Conservation (phyloP, 2,888 invertebrate genomes). For the Eupeodes latifasciatus region DNA sequence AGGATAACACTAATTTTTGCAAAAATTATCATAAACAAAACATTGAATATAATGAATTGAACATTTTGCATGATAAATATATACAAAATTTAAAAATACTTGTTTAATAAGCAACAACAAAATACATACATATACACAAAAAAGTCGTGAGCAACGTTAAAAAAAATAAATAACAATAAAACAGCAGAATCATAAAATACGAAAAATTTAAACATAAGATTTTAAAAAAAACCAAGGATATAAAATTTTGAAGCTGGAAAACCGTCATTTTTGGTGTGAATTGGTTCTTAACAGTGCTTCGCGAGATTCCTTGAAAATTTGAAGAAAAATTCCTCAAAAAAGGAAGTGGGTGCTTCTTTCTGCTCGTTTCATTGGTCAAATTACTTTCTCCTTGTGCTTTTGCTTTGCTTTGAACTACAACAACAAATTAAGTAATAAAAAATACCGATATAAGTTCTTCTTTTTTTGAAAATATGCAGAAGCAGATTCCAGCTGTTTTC, state of each 20-base stretch:
- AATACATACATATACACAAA: background rate
- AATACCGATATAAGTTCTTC: background rate
- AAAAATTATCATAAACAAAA: background rate
- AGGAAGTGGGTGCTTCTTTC: background rate
- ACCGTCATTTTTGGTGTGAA: background rate
- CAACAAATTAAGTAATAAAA: background rate
- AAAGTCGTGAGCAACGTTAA: background rate
- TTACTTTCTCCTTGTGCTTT: slow-evolving; percentile 38
- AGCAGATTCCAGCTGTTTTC: slow-evolving; percentile 54
- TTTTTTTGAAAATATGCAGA: slow-evolving; percentile 30
- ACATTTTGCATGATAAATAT: slow-evolving; percentile 17
- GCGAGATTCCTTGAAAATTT: background rate
- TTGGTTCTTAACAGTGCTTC: background rate
- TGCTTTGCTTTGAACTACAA: background rate
- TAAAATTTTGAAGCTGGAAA: background rate
- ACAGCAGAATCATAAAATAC: background rate
- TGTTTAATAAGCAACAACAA: background rate
- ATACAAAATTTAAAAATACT: background rate
- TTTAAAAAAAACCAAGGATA: background rate
- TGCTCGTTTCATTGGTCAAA: background rate
- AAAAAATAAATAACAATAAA: background rate
- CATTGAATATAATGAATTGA: background rate
- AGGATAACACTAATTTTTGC: slow-evolving; percentile 12
- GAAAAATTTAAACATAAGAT: background rate
- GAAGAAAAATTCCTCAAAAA: background rate